Evolutionary conservation across 2,113 vertebrate species (phyloP).

Genomic region (Takifugu bimaculatus): DNA sequence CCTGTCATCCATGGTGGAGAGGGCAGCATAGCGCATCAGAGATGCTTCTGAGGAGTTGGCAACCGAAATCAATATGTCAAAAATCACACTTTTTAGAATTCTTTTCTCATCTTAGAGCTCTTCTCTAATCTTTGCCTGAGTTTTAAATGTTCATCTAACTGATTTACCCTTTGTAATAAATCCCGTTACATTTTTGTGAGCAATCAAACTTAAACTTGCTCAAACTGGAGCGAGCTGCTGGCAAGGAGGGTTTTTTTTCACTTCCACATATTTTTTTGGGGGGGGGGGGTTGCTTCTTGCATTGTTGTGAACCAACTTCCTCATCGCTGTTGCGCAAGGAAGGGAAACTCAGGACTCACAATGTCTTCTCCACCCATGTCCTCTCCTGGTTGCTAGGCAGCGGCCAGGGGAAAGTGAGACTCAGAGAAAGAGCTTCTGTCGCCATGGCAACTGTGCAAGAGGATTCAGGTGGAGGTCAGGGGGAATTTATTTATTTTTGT

Average conservation of each 20-base stretch:
- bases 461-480: conserved; percentile 69
- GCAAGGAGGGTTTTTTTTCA: too few relatives aligned
- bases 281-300: background rate
- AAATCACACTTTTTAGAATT: background rate
- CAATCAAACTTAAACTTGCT: too few relatives aligned
- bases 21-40: conserved; percentile 87
- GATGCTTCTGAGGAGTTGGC: conserved; percentile 79
- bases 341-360: conserved; percentile 30
- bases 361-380: conserved; percentile 31
- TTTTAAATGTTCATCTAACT: too few relatives aligned
- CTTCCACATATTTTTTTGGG: background rate
- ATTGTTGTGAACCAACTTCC: conserved; percentile 24
- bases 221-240: too few relatives aligned
- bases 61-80: background rate
- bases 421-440: conserved; percentile 65
- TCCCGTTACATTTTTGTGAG: too few relatives aligned
- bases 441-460: conserved; percentile 73
- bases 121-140: too few relatives aligned
- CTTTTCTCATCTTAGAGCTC: too few relatives aligned
- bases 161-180: too few relatives aligned
- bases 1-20: conserved; percentile 79
- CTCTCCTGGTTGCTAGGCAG: conserved; percentile 71
- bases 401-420: conserved; percentile 65
- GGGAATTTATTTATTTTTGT: conserved; percentile 42
- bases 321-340: conserved; percentile 1